Percentiles rank a stretch among this genome's conserved stretches.
These are phyloP conservation scores for Brachyrhaphis roseni DNA, from an alignment of 2,797 vertebrate species.

Conservation along the genomic window DNA sequence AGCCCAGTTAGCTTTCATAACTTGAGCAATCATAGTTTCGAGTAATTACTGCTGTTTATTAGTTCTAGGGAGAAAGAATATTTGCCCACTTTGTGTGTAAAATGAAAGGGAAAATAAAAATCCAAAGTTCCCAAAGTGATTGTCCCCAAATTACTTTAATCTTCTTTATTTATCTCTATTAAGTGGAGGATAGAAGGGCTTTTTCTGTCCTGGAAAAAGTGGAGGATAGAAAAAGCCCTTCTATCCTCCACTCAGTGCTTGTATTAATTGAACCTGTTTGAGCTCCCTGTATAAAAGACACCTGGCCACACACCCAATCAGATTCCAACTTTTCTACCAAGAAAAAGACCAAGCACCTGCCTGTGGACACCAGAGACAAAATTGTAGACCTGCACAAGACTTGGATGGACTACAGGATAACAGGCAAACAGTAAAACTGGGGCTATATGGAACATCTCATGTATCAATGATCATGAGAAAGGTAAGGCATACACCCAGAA, in stretches of 20 bases:
- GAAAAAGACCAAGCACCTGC: neutral
- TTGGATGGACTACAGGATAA: neutral
- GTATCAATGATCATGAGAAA: neutral
- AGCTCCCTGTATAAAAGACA: neutral
- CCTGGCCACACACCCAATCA: neutral
- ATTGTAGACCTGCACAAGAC: neutral
- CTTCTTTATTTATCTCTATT: too few species aligned
- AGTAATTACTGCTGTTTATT: neutral
- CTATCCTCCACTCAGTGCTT: neutral
- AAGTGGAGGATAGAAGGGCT: neutral
- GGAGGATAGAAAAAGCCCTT: neutral
- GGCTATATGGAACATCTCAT: neutral
- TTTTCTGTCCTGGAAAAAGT: too few species aligned
- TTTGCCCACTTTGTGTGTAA: neutral
- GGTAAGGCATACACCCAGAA: neutral
- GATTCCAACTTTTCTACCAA: neutral
- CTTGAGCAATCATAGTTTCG: neutral
- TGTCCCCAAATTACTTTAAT: too few species aligned
- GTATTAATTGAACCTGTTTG: neutral
- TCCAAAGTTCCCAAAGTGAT: neutral
- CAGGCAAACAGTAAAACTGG: neutral
- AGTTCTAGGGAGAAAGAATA: neutral
- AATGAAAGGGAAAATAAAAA: neutral
- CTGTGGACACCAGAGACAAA: neutral
- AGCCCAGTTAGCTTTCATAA: conserved; percentile 24